Percentiles rank a stretch among this genome's conserved stretches.
These are phyloP conservation scores for Danionella dracula DNA, from an alignment of 2,797 vertebrate species.

Conservation along the genomic window DNA sequence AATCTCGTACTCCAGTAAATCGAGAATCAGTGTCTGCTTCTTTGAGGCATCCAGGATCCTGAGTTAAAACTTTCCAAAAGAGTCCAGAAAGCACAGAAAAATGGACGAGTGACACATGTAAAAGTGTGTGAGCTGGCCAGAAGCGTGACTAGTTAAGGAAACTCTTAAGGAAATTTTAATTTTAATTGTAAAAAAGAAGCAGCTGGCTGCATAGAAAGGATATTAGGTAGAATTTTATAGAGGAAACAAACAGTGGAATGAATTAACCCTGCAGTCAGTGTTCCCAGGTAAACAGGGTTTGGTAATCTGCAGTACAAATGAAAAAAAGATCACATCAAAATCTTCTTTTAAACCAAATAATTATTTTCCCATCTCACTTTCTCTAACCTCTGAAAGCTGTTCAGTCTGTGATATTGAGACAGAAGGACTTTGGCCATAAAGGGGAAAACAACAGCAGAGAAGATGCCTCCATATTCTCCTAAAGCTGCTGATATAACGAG, in stretches of 20 bases:
- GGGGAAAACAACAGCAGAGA: slow-evolving; percentile 67
- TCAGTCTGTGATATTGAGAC: slow-evolving; percentile 74
- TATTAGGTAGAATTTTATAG: slow-evolving; percentile 71
- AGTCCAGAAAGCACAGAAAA: slow-evolving; percentile 62
- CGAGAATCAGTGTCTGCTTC: slow-evolving; percentile 58
- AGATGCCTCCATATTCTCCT: slow-evolving; percentile 66
- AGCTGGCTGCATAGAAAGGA: slow-evolving; percentile 57
- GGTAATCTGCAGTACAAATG: slow-evolving; percentile 54
- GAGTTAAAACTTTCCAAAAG: slow-evolving; percentile 69
- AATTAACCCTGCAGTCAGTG: slow-evolving; percentile 67
- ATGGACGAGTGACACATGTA: slow-evolving; percentile 65
- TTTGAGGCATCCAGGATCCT: slow-evolving; percentile 65
- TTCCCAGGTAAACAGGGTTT: slow-evolving; percentile 76
- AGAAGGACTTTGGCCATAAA: slow-evolving; percentile 72
- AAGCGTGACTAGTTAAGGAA: slow-evolving; percentile 67
- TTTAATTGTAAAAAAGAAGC: too few species aligned
- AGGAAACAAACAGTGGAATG: slow-evolving; percentile 73
- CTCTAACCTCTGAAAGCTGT: slow-evolving; percentile 71
- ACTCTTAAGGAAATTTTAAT: too few species aligned
- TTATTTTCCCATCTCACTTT: not conserved
- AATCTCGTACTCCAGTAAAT: slow-evolving; percentile 66
- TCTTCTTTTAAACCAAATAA: not conserved
- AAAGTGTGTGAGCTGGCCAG: slow-evolving; percentile 59
- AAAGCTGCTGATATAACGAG: slow-evolving; percentile 65
- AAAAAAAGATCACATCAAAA: not conserved